Conservation (phyloP, 2,888 invertebrate species). For the Drosophila prostipennis region DNA sequence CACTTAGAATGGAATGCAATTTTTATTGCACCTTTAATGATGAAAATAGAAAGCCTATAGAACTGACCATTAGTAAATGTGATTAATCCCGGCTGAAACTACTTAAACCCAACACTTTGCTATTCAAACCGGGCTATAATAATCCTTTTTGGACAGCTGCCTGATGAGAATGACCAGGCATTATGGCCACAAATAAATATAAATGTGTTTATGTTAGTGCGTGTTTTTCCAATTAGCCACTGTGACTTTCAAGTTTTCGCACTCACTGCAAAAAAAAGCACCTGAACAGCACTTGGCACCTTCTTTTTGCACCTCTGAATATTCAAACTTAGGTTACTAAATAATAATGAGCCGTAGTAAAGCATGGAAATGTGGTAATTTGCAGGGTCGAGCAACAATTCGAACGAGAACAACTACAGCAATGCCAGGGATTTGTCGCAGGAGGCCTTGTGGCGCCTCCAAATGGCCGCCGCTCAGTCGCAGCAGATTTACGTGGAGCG, state of each 20-base stretch:
- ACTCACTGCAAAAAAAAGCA: constrained; percentile 25
- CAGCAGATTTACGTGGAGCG: constrained; percentile 80
- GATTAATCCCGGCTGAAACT: background rate
- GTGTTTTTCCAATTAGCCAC: constrained; percentile 61
- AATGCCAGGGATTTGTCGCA: constrained; percentile 78
- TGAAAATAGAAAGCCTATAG: background rate
- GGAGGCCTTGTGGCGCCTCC: constrained; percentile 80
- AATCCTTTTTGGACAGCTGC: constrained; percentile 41
- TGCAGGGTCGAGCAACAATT: constrained; percentile 51
- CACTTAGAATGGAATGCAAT: background rate
- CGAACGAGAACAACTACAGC: constrained; percentile 80
- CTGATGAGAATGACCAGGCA: constrained; percentile 52
- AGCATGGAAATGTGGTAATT: constrained; percentile 9
- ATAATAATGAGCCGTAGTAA: background rate
- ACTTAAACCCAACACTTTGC: background rate
- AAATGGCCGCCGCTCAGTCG: constrained; percentile 71
- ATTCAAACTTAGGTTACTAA: background rate
- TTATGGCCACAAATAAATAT: constrained; percentile 6
- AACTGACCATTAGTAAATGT: background rate
- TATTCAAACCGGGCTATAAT: background rate
- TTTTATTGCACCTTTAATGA: background rate
- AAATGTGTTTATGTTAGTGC: constrained; percentile 3
- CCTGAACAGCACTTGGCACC: constrained; percentile 14
- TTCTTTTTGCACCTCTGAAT: constrained; percentile 8
- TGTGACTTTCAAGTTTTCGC: constrained; percentile 66